phyloP scores from a whole-genome alignment of 2,113 vertebrate genomes.

The Pithys albifrons region DNA sequence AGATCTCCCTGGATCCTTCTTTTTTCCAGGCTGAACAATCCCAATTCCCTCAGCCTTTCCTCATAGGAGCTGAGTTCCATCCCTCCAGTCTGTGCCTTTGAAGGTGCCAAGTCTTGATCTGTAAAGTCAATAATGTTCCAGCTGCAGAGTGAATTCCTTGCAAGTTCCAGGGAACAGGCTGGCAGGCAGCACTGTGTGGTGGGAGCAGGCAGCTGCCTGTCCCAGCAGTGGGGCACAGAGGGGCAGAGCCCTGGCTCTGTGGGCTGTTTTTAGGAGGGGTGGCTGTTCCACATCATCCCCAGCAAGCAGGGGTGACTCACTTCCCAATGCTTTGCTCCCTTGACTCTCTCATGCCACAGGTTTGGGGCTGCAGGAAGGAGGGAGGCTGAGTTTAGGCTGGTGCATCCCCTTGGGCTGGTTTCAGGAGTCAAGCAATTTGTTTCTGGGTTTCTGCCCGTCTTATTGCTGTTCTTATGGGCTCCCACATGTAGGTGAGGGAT shows the following conservation, averaged over 20 bases:
- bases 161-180: background rate
- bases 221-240: background rate
- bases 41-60: background rate
- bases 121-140: background rate
- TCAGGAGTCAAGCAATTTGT: background rate
- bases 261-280: background rate
- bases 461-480: background rate
- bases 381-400: background rate
- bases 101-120: background rate
- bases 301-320: background rate
- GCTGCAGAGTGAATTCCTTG: background rate
- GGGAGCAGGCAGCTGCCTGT: background rate
- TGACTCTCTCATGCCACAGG: fast-evolving
- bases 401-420: background rate
- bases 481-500: background rate
- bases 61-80: background rate
- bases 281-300: background rate
- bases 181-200: background rate
- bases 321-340: background rate
- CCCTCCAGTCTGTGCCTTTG: background rate
- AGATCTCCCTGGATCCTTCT: background rate
- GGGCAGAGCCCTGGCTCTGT: background rate
- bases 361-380: background rate
- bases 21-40: background rate
- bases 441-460: background rate